Conservation (phyloP, 2,888 invertebrate genomes). For the Melitaea athalia region DNA sequence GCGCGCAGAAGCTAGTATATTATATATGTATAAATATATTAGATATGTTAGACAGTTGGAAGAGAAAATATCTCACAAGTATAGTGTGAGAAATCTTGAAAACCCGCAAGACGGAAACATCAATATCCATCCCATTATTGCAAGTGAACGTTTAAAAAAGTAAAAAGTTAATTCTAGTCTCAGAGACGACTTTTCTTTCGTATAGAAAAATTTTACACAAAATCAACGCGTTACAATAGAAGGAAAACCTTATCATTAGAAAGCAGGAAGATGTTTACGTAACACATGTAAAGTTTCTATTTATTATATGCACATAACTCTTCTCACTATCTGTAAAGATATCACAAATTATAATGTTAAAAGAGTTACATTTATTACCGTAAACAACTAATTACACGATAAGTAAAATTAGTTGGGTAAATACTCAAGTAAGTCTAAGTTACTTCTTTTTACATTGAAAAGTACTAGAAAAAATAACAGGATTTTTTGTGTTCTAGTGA, state of each 20-base stretch:
- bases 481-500: no score
- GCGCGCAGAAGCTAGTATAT: no score
- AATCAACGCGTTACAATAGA: background rate
- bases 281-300: background rate
- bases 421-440: no score
- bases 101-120: no score
- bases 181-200: background rate
- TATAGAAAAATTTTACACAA: background rate
- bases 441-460: no score
- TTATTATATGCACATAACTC: slow-evolving; percentile 14
- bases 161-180: background rate
- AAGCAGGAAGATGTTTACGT: slow-evolving; percentile 25
- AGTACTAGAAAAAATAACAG: no score
- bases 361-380: background rate
- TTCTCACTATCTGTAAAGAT: slow-evolving; percentile 13
- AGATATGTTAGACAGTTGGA: no score
- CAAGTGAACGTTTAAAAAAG: background rate
- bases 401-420: background rate
- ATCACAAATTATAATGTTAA: background rate
- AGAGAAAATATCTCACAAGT: no score
- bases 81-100: no score
- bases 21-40: no score
- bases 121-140: no score
- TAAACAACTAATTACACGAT: background rate
- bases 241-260: slow-evolving; percentile 26